Evolutionary conservation across 2,888 invertebrate genomes (phyloP).

Genomic region (Bellardia pandia): DNA sequence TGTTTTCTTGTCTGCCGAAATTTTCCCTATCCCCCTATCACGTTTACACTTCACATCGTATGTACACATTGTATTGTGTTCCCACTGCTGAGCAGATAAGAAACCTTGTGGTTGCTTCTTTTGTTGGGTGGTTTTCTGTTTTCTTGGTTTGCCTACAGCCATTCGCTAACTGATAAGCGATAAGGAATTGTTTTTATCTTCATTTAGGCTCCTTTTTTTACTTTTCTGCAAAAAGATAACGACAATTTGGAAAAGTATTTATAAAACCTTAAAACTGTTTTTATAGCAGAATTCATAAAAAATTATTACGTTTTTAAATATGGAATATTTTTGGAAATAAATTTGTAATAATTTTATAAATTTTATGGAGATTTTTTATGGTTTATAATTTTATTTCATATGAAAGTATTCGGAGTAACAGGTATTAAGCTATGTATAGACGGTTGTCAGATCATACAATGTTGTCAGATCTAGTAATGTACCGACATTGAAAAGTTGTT

Average conservation of each 20-base stretch:
- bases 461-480: too few species aligned
- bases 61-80: neutral
- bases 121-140: conserved; percentile 19
- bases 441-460: too few species aligned
- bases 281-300: conserved; percentile 1
- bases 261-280: neutral
- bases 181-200: conserved; percentile 68
- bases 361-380: too few species aligned
- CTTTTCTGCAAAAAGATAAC: conserved; percentile 38
- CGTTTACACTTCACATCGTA: neutral
- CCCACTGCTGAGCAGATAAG: conserved; percentile 48
- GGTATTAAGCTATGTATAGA: too few species aligned
- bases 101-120: conserved; percentile 38
- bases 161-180: conserved; percentile 55
- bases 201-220: conserved; percentile 57
- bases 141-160: conserved; percentile 37
- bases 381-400: too few species aligned
- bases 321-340: neutral
- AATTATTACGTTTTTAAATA: neutral
- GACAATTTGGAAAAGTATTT: neutral
- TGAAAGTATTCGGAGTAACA: too few species aligned
- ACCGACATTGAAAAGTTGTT: too few species aligned
- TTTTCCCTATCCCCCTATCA: conserved; percentile 17
- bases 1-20: neutral
- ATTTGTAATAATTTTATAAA: too few species aligned